phyloP scores from a whole-genome alignment of 2,888 invertebrate genomes.

The Diplolepis rosae region DNA sequence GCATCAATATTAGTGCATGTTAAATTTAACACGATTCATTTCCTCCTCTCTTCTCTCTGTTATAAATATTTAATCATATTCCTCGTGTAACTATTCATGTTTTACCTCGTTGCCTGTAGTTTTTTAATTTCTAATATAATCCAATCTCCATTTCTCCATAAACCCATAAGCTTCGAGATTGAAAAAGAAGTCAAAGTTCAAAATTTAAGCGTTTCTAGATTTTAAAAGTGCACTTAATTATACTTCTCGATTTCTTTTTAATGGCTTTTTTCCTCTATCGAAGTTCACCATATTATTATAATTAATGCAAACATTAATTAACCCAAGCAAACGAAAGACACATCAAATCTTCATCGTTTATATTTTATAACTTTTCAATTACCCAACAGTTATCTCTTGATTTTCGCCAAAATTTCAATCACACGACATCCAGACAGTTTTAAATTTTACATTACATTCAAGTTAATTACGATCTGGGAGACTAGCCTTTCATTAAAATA shows the following conservation, averaged over 20 bases:
- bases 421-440: background rate
- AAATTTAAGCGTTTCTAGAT: background rate
- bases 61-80: background rate
- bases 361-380: slow-evolving; percentile 28
- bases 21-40: background rate
- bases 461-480: background rate
- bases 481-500: background rate
- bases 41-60: background rate
- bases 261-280: slow-evolving; percentile 7
- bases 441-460: background rate
- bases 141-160: slow-evolving; percentile 4
- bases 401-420: background rate
- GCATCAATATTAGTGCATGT: slow-evolving; percentile 6
- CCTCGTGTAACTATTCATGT: background rate
- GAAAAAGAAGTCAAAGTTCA: slow-evolving; percentile 13
- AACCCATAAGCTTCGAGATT: slow-evolving; percentile 21
- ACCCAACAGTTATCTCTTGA: slow-evolving; percentile 15
- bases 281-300: background rate
- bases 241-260: background rate
- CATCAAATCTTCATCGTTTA: slow-evolving; percentile 1
- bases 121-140: background rate
- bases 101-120: background rate
- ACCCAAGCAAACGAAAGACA: background rate
- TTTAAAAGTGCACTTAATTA: slow-evolving; percentile 6
- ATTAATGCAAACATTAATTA: background rate